Percentiles rank a stretch among this genome's conserved stretches.
Conservation (phyloP, 1,140 invertebrate species). For the Drosophila tristis region DNA sequence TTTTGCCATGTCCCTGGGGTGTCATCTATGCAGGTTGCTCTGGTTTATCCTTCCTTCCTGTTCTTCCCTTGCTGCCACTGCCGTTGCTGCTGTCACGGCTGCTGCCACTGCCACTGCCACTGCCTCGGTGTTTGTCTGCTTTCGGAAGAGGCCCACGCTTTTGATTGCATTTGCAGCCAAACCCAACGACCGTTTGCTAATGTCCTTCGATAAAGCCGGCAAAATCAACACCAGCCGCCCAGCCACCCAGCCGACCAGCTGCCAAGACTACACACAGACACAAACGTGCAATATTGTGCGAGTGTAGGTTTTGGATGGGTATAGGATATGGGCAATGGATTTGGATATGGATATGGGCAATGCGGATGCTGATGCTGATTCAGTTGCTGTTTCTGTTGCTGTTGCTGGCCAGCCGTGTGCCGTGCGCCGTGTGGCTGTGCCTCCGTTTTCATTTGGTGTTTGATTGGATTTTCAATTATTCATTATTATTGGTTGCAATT, state of each 20-base stretch:
- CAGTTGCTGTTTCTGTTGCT: no score
- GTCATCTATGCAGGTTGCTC: conserved; percentile 82
- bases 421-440: not conserved
- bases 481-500: conserved; percentile 84
- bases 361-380: conserved; percentile 1
- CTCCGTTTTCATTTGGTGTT: conserved; percentile 83
- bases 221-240: conserved; percentile 73
- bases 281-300: no score
- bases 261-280: not conserved
- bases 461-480: conserved; percentile 84
- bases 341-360: conserved; percentile 45
- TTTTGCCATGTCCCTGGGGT: conserved; percentile 82
- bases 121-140: conserved; percentile 30
- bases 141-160: conserved; percentile 48
- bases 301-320: conserved; percentile 15
- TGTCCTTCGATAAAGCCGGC: conserved; percentile 81
- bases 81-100: conserved; percentile 13
- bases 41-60: conserved; percentile 53
- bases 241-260: conserved; percentile 31
- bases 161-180: conserved; percentile 80
- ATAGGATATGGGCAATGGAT: conserved; percentile 44
- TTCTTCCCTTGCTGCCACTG: not conserved
- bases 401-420: no score
- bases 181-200: conserved; percentile 79
- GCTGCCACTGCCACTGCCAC: conserved; percentile 2